These are phyloP conservation scores for Cacajao melanocephalus DNA, from an alignment of 2,797 vertebrate species.

Conservation along the genomic window DNA sequence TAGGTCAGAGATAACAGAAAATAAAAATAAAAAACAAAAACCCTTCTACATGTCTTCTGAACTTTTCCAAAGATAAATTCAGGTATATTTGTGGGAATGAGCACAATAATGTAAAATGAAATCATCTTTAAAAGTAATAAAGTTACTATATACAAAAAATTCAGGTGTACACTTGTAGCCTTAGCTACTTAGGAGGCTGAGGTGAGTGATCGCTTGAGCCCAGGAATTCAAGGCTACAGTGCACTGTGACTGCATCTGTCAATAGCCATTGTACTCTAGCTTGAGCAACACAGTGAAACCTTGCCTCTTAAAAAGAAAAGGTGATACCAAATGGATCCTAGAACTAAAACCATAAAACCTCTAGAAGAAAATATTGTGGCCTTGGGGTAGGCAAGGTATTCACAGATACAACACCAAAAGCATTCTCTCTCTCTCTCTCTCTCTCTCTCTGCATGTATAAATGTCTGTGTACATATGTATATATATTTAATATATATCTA, in stretches of 20 bases:
- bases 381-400: not conserved
- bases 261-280: not conserved
- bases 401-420: not conserved
- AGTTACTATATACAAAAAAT: not conserved
- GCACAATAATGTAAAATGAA: not conserved
- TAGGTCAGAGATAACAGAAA: not conserved
- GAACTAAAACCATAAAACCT: not conserved
- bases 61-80: not conserved
- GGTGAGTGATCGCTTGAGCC: not conserved
- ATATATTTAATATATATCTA: not conserved
- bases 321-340: not conserved
- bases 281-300: not conserved
- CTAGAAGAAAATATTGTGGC: not conserved
- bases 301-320: not conserved
- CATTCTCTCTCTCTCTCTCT: not conserved
- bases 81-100: not conserved
- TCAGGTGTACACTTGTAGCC: not conserved
- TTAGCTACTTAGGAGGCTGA: not conserved
- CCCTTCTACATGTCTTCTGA: not conserved
- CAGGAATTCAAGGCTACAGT: not conserved
- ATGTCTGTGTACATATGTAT: not conserved
- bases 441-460: not conserved
- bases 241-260: not conserved
- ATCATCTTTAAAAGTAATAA: conserved; percentile 1
- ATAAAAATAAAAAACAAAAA: not conserved